Evolutionary conservation across 2,797 vertebrate species (phyloP).

Genomic region (Aquila chrysaetos): DNA sequence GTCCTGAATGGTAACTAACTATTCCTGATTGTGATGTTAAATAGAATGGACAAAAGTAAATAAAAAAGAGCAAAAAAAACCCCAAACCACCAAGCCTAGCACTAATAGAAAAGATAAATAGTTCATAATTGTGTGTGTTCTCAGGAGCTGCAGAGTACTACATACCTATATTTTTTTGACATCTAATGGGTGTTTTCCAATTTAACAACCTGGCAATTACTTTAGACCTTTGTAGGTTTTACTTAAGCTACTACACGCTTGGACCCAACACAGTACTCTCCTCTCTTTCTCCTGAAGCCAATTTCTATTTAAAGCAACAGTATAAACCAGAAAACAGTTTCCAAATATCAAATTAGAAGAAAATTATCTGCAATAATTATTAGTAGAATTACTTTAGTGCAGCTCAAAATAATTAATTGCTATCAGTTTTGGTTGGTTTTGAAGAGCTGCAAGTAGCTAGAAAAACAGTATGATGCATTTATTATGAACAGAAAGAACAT

Average conservation of each 20-base stretch:
- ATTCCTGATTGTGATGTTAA: no score
- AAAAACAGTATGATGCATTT: neutral
- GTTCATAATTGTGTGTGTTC: no score
- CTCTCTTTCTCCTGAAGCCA: neutral
- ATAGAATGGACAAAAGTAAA: no score
- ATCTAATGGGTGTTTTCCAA: neutral
- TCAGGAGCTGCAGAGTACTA: no score
- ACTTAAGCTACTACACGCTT: neutral
- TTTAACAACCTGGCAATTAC: neutral
- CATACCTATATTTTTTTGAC: neutral
- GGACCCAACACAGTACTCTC: neutral
- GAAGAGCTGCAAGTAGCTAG: no score
- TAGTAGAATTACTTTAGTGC: neutral
- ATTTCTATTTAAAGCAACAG: neutral
- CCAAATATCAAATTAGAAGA: neutral
- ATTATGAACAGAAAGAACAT: neutral
- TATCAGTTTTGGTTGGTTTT: no score
- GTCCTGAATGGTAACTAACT: no score
- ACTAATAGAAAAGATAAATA: no score
- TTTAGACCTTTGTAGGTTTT: neutral
- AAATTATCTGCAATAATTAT: neutral
- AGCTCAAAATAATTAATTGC: no score
- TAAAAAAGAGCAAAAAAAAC: no score
- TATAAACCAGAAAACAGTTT: neutral
- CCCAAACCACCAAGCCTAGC: no score